Percentiles rank a stretch among this genome's conserved stretches.
Conservation (phyloP, 2,888 invertebrate species). For the Drosophila nr. medialis region DNA sequence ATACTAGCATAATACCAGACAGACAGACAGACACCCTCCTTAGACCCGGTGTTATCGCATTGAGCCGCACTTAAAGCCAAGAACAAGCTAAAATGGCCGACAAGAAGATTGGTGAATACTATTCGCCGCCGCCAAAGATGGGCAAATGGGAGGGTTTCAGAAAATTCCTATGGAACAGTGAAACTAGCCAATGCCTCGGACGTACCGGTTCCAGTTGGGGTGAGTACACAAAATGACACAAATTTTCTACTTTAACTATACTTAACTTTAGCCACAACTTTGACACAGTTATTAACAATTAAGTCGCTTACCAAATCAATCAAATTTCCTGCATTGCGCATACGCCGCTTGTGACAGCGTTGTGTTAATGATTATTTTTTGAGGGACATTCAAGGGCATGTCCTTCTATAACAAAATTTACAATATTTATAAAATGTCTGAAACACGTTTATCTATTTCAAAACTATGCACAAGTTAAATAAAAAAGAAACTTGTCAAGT, state of each 20-base stretch:
- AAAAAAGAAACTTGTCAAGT: neutral
- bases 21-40: slow-evolving; percentile 48
- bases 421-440: too few species aligned
- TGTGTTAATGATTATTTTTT: slow-evolving; percentile 28
- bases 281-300: slow-evolving; percentile 10
- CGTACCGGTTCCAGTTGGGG: slow-evolving; percentile 97
- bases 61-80: slow-evolving; percentile 47
- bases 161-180: slow-evolving; percentile 95
- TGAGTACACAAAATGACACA: slow-evolving; percentile 86
- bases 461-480: neutral
- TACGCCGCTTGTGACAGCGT: slow-evolving; percentile 36
- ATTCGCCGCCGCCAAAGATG: slow-evolving; percentile 91
- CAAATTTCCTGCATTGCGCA: slow-evolving; percentile 42
- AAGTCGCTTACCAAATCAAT: slow-evolving; percentile 39
- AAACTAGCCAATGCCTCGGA: slow-evolving; percentile 95
- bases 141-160: slow-evolving; percentile 94
- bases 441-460: neutral
- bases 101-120: slow-evolving; percentile 91
- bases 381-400: slow-evolving; percentile 46
- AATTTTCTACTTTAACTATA: neutral
- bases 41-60: slow-evolving; percentile 39
- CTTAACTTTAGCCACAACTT: slow-evolving; percentile 3
- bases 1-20: slow-evolving; percentile 56
- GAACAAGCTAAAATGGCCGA: slow-evolving; percentile 87
- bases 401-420: too few species aligned